Conservation (phyloP, 2,113 vertebrate species). For the Desmodus rotundus region DNA sequence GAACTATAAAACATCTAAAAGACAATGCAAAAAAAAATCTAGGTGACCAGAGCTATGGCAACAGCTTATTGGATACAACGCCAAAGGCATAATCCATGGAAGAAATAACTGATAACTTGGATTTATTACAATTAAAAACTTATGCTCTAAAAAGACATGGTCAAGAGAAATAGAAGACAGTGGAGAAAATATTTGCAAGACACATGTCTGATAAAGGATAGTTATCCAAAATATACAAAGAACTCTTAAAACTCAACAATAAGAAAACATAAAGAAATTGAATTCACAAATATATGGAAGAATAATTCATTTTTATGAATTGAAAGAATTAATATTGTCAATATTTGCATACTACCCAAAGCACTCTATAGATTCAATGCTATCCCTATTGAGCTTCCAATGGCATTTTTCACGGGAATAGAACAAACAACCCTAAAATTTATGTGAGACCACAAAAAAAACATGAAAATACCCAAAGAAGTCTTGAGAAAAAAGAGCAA, state of each 20-base stretch:
- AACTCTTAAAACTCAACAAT: neutral
- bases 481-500: neutral
- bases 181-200: neutral
- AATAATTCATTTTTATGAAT: neutral
- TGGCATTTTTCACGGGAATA: neutral
- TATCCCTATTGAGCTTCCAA: neutral
- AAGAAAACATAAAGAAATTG: neutral
- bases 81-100: neutral
- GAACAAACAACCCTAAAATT: neutral
- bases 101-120: neutral
- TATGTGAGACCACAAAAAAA: neutral
- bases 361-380: neutral
- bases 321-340: neutral
- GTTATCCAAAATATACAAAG: neutral
- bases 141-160: neutral
- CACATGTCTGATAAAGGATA: neutral
- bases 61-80: neutral
- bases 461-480: neutral
- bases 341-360: neutral
- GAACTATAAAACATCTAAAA: neutral
- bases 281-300: neutral
- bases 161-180: neutral
- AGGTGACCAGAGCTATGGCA: neutral
- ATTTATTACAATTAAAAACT: neutral
- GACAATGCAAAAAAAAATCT: neutral